A percentile compares a stretch with the other conserved stretches of the same genome.
These are phyloP conservation scores for Chrysolina americana DNA, from an alignment of 2,888 invertebrate species.

Conservation along the genomic window DNA sequence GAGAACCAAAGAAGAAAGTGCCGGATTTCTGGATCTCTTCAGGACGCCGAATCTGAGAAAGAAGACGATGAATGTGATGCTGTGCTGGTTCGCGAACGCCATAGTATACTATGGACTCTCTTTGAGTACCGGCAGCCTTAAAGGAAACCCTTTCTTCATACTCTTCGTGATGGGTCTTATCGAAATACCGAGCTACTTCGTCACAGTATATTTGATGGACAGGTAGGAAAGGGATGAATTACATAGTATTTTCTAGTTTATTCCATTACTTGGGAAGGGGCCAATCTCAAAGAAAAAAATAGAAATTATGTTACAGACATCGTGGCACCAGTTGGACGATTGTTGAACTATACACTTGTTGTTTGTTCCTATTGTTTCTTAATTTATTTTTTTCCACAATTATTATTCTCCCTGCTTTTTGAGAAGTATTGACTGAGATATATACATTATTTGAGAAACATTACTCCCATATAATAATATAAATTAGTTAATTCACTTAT, in stretches of 20 bases:
- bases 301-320: no score
- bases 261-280: not conserved
- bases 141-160: conserved; percentile 86
- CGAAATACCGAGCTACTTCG: conserved; percentile 85
- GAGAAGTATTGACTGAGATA: no score
- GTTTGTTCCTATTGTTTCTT: no score
- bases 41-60: conserved; percentile 84
- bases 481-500: no score
- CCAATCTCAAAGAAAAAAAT: not conserved
- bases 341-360: no score
- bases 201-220: conserved; percentile 82
- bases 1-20: conserved; percentile 69
- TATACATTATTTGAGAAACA: no score
- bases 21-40: conserved; percentile 81
- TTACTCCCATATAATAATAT: no score
- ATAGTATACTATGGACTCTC: conserved; percentile 90
- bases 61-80: conserved; percentile 85
- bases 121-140: conserved; percentile 84
- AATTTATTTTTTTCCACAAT: no score
- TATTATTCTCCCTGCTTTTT: no score
- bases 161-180: conserved; percentile 83
- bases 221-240: conserved; percentile 58
- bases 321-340: no score
- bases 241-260: no score
- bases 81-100: conserved; percentile 92